Evolutionary conservation across 2,113 vertebrate genomes (phyloP).

Genomic region (Chamaetylas fuelleborni): DNA sequence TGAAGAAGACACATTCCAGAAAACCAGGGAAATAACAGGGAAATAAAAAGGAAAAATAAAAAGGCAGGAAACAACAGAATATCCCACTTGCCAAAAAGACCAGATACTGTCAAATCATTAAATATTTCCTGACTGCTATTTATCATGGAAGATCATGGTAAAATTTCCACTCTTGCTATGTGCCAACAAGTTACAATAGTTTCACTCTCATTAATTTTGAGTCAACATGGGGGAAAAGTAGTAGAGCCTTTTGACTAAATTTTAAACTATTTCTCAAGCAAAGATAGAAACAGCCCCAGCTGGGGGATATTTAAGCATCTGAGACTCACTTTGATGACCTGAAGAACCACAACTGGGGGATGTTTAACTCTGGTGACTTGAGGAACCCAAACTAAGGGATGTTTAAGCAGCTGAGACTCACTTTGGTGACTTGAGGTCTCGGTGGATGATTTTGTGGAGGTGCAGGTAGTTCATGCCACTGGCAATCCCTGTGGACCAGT

Average conservation of each 20-base stretch:
- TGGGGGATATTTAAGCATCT: not conserved
- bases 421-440: constrained; percentile 99
- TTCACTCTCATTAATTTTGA: not conserved
- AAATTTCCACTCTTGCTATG: not conserved
- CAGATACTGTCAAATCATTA: not conserved
- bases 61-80: not conserved
- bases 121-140: not conserved
- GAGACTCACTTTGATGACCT: not conserved
- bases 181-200: not conserved
- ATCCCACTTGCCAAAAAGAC: not conserved
- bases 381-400: not conserved
- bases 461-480: constrained; percentile 99
- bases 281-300: not conserved
- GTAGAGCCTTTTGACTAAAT: not conserved
- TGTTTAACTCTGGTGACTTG: not conserved
- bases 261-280: not conserved
- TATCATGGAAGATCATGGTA: not conserved
- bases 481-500: constrained; percentile 97
- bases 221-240: not conserved
- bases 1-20: not conserved
- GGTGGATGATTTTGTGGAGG: constrained; percentile 98
- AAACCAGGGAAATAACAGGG: not conserved
- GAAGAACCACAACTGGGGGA: not conserved
- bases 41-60: not conserved
- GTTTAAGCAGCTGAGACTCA: constrained; percentile 39